These are phyloP conservation scores for Salvelinus sp. DNA, from an alignment of 2,113 vertebrate species.

Conservation along the genomic window DNA sequence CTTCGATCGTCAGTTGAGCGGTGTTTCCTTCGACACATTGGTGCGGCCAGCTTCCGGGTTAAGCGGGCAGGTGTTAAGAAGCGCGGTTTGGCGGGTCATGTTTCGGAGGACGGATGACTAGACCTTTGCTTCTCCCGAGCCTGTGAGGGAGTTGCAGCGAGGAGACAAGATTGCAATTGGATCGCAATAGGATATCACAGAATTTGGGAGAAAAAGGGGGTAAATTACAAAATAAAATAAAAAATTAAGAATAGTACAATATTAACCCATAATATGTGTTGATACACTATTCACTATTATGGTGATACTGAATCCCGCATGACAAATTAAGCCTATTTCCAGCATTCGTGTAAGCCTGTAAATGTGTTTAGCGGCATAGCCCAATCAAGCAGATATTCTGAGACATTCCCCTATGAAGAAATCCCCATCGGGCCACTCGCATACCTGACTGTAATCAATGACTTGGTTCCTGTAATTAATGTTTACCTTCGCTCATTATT, in stretches of 20 bases:
- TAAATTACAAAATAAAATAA: background rate
- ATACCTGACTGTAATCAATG: conserved; percentile 45
- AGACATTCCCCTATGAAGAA: background rate
- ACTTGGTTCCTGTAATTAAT: conserved; percentile 54
- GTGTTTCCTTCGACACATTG: too few species aligned
- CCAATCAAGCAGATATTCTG: conserved; percentile 19
- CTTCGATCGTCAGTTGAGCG: too few species aligned
- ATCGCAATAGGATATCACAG: too few species aligned
- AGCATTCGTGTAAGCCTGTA: background rate
- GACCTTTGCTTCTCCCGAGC: too few species aligned
- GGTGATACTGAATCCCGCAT: background rate
- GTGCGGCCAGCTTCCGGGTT: too few species aligned
- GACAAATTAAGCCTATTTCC: conserved; percentile 9
- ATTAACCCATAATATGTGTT: background rate
- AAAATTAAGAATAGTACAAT: background rate
- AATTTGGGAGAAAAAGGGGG: too few species aligned
- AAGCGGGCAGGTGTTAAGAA: too few species aligned
- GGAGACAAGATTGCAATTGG: too few species aligned
- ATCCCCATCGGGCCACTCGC: conserved; percentile 5
- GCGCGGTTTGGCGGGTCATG: too few species aligned
- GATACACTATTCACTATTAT: background rate
- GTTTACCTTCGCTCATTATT: conserved; percentile 57
- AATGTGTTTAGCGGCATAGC: conserved; percentile 7
- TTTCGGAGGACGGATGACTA: too few species aligned
- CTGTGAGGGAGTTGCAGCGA: too few species aligned